Evolutionary conservation across 2,113 vertebrate genomes (phyloP).

Genomic region (Amphilophus citrinellus): DNA sequence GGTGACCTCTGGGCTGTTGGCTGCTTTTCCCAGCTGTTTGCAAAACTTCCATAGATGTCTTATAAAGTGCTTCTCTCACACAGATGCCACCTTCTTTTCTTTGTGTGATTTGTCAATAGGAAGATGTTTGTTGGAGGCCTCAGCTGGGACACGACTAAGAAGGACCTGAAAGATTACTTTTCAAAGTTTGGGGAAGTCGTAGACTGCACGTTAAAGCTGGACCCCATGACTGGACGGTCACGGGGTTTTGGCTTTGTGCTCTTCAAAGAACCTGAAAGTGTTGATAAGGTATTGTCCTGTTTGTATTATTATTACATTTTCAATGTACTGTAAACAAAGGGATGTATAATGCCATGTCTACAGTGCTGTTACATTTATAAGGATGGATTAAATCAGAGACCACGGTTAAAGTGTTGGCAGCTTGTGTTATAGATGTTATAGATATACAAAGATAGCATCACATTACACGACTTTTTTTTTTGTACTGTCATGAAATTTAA

Average conservation of each 20-base stretch:
- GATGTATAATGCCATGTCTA: too few relatives aligned
- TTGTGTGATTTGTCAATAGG: conserved; percentile 75
- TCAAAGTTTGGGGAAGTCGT: conserved; percentile 97
- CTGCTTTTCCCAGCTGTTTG: neutral
- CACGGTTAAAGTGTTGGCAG: too few relatives aligned
- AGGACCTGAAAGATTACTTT: conserved; percentile 99
- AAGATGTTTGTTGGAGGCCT: conserved; percentile 99
- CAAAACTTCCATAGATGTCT: neutral
- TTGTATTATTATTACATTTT: neutral
- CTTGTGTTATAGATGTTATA: too few relatives aligned
- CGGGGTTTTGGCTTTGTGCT: conserved; percentile 98
- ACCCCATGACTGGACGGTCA: conserved; percentile 96
- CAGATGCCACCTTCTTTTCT: neutral
- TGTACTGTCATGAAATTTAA: too few relatives aligned
- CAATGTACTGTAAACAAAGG: too few relatives aligned
- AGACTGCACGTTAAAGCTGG: conserved; percentile 97
- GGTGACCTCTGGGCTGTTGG: neutral
- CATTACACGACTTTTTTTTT: too few relatives aligned
- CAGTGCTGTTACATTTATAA: too few relatives aligned
- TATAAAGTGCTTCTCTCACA: neutral
- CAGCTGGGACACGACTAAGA: conserved; percentile 99
- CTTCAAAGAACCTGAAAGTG: conserved; percentile 95
- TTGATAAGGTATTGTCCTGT: conserved; percentile 89
- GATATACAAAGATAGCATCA: too few relatives aligned
- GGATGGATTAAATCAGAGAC: too few relatives aligned